phyloP scores from a whole-genome alignment of 2,113 vertebrate species.

The Oncorhynchus mykiss region DNA sequence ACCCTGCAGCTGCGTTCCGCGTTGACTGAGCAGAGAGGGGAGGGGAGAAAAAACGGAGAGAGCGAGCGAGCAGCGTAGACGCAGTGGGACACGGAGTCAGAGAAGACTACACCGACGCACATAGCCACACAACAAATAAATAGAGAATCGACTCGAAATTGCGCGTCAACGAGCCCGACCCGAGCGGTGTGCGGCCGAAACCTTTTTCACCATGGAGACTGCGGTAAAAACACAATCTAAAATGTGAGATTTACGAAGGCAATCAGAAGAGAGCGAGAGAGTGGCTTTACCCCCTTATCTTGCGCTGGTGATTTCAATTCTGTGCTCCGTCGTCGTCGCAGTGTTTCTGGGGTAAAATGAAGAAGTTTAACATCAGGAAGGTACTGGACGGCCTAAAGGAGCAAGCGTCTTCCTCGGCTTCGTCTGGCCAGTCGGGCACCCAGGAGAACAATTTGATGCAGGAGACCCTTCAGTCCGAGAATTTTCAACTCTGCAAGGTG shows the following conservation, averaged over 20 bases:
- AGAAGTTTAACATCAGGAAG: constrained; percentile 99
- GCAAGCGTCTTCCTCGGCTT: constrained; percentile 82
- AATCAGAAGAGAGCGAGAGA: constrained; percentile 47
- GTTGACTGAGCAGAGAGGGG: constrained; percentile 65
- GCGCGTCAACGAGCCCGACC: constrained; percentile 35
- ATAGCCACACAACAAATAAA: constrained; percentile 27
- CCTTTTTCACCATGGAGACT: constrained; percentile 51
- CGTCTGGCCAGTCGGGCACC: constrained; percentile 79
- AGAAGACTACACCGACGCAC: constrained; percentile 54
- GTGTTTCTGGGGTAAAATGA: constrained; percentile 76
- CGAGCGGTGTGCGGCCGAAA: constrained; percentile 42
- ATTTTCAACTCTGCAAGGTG: constrained; percentile 99
- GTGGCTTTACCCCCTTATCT: constrained; percentile 56
- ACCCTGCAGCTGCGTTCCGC: constrained; percentile 70
- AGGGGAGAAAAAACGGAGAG: constrained; percentile 34
- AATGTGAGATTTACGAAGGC: constrained; percentile 69
- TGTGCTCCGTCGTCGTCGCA: constrained; percentile 53
- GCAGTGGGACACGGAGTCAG: constrained; percentile 67
- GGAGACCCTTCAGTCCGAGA: constrained; percentile 95
- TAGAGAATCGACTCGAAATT: constrained; percentile 13
- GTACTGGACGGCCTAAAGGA: constrained; percentile 95
- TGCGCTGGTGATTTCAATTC: constrained; percentile 61
- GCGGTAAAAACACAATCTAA: constrained; percentile 54
- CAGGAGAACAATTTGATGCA: constrained; percentile 90
- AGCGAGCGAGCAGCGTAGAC: constrained; percentile 60